Evolutionary conservation across 2,888 invertebrate species (phyloP), one percentile per base, ranked within the genome.

Genomic region (Phortica magna): DNA sequence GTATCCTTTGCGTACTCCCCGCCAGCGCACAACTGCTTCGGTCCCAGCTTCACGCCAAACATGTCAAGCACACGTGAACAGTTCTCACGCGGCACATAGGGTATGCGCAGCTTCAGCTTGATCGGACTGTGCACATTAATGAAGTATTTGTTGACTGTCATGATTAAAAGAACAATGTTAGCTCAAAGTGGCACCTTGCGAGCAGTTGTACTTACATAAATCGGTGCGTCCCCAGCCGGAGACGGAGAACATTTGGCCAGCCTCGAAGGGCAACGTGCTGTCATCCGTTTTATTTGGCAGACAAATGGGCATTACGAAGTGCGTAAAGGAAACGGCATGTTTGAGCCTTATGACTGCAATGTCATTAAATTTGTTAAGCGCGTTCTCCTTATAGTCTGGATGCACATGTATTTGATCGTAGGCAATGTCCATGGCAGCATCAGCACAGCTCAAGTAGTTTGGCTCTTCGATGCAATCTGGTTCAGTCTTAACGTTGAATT

Each of bases 21-120:
- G 2, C 96, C 96, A 10, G 95, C 95, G 84, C 96, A 96, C 0
- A 96, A 85, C 84, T 95, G 95, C 19, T 92, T 93, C 0, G 93
- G 91, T 0, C 92, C 92, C 43, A 95, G 88, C 1, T 89, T 87
- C 0, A 94, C 93, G 0, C 93, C 93, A 6, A 93, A 90, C 0
- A 89, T 83, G 12, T 90, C 89, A 83, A 94, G 94, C 68, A 94
- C 93, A 55, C 89, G 88, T 0, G 89, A 85, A 84, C 95, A 96
- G 10, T 93, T 91, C 0, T 90, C 84, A 70, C 93, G 93, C 76
- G 93, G 91, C 64, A 93, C 94, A 31, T 94, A 90, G 0, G 94
- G 94, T 19, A 96, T 84, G 1, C 92, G 92, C 0, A 95, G 92
- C 89, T 95, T 95, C 78, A 95, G 89, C 83, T 95, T 95, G 0